Conservation (phyloP, 1,140 invertebrate genomes). For the Chymomyza costata region DNA sequence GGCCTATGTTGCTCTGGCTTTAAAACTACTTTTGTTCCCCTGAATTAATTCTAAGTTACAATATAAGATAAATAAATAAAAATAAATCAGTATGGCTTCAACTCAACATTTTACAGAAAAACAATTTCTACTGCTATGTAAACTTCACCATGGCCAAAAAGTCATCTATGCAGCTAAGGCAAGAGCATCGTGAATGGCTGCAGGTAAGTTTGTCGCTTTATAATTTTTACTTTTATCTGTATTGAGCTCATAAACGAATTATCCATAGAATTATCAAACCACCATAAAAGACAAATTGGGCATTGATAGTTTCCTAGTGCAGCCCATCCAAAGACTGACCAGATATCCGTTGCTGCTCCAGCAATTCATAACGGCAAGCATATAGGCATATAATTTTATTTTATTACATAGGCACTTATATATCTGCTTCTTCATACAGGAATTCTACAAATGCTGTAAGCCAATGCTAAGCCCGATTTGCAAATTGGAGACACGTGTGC, state of each 20-base stretch:
- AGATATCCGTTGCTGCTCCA: conserved; percentile 72
- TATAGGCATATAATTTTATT: neutral
- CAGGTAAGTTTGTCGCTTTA: conserved; percentile 35
- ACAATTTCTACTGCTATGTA: conserved; percentile 67
- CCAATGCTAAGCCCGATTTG: conserved; percentile 64
- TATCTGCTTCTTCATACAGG: conserved; percentile 21
- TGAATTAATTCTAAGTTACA: too few species aligned
- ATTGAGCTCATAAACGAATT: neutral
- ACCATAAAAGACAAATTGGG: conserved; percentile 72
- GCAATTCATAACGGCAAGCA: conserved; percentile 70
- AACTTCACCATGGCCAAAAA: conserved; percentile 69
- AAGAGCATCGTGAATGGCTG: conserved; percentile 61
- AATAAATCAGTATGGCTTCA: too few species aligned
- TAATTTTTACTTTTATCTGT: neutral
- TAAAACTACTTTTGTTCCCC: too few species aligned
- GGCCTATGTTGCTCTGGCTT: too few species aligned
- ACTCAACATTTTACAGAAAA: conserved; percentile 67
- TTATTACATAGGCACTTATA: neutral
- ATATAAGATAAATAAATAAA: too few species aligned
- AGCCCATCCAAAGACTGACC: conserved; percentile 75
- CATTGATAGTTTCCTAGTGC: conserved; percentile 74
- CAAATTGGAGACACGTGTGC: conserved; percentile 69
- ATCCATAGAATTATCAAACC: conserved; percentile 56
- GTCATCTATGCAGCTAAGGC: conserved; percentile 61
- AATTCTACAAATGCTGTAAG: conserved; percentile 71